These are phyloP conservation scores for Brachyrhaphis roseni DNA, from an alignment of 2,797 vertebrate species.

Conservation along the genomic window DNA sequence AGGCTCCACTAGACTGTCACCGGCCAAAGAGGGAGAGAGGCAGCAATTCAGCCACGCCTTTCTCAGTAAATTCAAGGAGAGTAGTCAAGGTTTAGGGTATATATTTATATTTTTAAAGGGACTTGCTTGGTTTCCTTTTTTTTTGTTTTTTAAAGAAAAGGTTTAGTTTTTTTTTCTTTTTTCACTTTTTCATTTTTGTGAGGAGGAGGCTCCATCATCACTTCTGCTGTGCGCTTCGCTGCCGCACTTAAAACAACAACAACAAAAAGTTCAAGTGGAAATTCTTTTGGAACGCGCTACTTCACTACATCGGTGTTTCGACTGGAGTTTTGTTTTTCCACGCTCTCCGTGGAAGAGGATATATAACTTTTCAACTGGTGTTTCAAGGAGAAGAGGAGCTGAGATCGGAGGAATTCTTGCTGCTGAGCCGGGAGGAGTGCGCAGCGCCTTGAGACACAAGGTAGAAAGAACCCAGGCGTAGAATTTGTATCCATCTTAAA, in stretches of 20 bases:
- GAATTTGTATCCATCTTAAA: neutral
- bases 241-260: constrained; percentile 30
- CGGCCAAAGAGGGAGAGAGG: constrained; percentile 31
- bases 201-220: constrained; percentile 47
- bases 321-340: constrained; percentile 23
- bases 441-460: constrained; percentile 56
- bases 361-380: constrained; percentile 63
- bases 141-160: constrained; percentile 18
- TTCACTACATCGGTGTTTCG: neutral
- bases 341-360: constrained; percentile 52
- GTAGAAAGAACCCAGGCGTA: constrained; percentile 45
- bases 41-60: constrained; percentile 38
- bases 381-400: constrained; percentile 26
- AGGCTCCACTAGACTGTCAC: constrained; percentile 50
- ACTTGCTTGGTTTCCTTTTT: constrained; percentile 35
- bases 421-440: constrained; percentile 43
- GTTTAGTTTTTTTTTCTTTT: constrained; percentile 28
- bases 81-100: constrained; percentile 12
- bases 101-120: constrained; percentile 19
- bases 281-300: constrained; percentile 1
- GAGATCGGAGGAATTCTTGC: constrained; percentile 50
- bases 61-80: constrained; percentile 37
- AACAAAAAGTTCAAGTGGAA: constrained; percentile 71
- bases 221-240: constrained; percentile 15
- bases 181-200: neutral